These are phyloP conservation scores for Stenolophus ochropezus DNA, from an alignment of 2,888 invertebrate species.

Conservation along the genomic window DNA sequence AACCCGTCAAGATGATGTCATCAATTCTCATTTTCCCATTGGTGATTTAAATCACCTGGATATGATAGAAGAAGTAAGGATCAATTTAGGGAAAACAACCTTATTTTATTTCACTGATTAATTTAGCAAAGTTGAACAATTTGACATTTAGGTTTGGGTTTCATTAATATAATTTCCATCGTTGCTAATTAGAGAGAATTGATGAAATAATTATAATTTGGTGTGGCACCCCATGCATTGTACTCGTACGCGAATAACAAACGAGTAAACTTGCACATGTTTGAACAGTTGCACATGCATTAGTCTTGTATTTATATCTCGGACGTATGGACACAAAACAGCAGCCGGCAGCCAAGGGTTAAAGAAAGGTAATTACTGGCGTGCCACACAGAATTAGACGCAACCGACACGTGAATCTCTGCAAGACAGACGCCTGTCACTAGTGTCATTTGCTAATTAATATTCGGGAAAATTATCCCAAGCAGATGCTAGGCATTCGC, in stretches of 20 bases:
- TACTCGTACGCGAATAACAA: not conserved
- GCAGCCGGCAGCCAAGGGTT: not conserved
- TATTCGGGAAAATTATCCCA: not conserved
- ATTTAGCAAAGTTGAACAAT: too few relatives aligned
- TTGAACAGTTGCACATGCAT: not conserved
- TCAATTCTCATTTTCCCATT: too few relatives aligned
- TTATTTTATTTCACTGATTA: too few relatives aligned
- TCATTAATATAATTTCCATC: too few relatives aligned
- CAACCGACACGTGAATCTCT: not conserved
- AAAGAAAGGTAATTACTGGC: conserved; percentile 1
- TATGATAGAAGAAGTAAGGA: too few relatives aligned
- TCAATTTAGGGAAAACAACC: too few relatives aligned
- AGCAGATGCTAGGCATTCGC: not conserved
- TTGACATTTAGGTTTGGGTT: too few relatives aligned
- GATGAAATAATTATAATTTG: too few relatives aligned
- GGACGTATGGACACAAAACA: not conserved
- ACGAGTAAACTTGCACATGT: not conserved
- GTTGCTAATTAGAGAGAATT: too few relatives aligned
- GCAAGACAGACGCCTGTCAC: not conserved
- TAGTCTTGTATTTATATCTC: not conserved
- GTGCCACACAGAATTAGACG: not conserved
- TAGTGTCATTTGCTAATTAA: not conserved
- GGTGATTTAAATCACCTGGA: too few relatives aligned
- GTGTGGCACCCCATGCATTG: too few relatives aligned
- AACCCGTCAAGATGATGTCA: too few relatives aligned